Evolutionary conservation across 2,888 invertebrate species (phyloP).

Genomic region (Fabriciana adippe): DNA sequence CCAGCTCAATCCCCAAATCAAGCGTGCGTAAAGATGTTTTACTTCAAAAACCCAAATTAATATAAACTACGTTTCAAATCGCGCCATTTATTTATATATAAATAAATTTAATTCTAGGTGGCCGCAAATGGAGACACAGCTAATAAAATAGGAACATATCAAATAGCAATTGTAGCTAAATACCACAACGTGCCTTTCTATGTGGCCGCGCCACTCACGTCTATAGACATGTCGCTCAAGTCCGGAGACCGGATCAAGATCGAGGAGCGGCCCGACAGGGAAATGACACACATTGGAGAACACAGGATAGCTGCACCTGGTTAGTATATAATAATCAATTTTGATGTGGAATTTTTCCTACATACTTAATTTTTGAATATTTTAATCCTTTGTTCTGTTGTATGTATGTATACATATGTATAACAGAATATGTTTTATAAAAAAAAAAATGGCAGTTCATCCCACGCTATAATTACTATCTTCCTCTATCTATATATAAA

Average conservation of each 20-base stretch:
- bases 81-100: neutral
- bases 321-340: constrained; percentile 52
- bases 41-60: too few species aligned
- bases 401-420: too few species aligned
- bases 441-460: too few species aligned
- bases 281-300: constrained; percentile 95
- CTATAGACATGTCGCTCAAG: constrained; percentile 90
- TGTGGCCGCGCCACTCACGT: constrained; percentile 95
- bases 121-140: constrained; percentile 99
- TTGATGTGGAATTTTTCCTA: constrained; percentile 12
- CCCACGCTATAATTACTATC: too few species aligned
- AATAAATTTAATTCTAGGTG: constrained; percentile 75
- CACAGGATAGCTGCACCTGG: constrained; percentile 94
- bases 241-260: constrained; percentile 95
- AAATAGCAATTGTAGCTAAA: constrained; percentile 95
- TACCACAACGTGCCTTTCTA: constrained; percentile 97
- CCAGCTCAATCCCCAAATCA: too few species aligned
- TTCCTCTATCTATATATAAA: too few species aligned
- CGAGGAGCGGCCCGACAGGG: constrained; percentile 94
- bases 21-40: too few species aligned
- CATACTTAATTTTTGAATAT: too few species aligned
- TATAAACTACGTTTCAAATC: neutral
- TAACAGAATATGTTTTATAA: too few species aligned
- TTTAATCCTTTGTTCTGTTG: too few species aligned
- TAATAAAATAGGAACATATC: constrained; percentile 98